Evolutionary conservation across 37 sponge, comb jelly and placozoan genomes (phyloP).

Genomic region (Amphimedon queenslandica): DNA sequence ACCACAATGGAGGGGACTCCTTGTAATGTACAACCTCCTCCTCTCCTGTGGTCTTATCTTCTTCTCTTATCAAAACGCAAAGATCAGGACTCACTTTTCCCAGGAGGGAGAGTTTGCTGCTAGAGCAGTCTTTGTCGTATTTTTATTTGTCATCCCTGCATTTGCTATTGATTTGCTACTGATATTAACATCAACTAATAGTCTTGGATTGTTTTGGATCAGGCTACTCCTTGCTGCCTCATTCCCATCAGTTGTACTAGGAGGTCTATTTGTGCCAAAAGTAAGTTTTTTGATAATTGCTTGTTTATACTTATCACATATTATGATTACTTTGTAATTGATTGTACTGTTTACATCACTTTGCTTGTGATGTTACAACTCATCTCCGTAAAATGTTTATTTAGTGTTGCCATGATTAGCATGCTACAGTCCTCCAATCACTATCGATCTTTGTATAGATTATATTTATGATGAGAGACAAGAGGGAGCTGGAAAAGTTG

Average conservation of each 20-base stretch:
- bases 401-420: too few relatives aligned
- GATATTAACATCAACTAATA: too few relatives aligned
- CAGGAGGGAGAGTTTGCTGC: conserved; percentile 39
- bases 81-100: neutral
- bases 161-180: neutral
- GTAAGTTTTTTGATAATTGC: too few relatives aligned
- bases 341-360: too few relatives aligned
- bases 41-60: neutral
- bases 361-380: too few relatives aligned
- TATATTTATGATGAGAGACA: too few relatives aligned
- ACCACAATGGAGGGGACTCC: neutral
- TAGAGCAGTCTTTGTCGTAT: conserved; percentile 9
- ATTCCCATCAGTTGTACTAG: neutral
- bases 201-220: neutral
- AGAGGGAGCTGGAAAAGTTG: too few relatives aligned
- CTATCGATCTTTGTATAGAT: too few relatives aligned
- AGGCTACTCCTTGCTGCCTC: neutral
- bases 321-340: too few relatives aligned
- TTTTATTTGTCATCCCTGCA: neutral
- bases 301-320: too few relatives aligned
- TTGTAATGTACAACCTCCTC: neutral
- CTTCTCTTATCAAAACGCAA: conserved; percentile 1
- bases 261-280: neutral
- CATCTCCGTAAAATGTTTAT: too few relatives aligned
- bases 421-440: too few relatives aligned